Base-by-base conservation (phyloP, 2,113 vertebrate genomes). In the Colistium nudipinnis region DNA sequence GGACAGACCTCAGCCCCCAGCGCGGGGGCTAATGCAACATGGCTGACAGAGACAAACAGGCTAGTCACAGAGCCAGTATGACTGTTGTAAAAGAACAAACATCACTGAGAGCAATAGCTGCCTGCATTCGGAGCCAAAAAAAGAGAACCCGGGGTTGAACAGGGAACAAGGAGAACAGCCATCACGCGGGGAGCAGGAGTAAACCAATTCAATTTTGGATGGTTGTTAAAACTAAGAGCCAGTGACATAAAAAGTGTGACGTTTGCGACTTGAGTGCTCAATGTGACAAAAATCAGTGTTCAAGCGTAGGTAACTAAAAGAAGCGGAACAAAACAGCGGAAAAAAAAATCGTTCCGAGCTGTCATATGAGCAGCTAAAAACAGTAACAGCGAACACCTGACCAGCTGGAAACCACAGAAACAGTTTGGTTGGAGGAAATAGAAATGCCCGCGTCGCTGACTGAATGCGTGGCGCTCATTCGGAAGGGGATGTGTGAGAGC, bases 401-500 rank as follows among this genome's bases (percentile, higher is more conserved):
- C 70, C 62, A 65, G 55, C 53, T 49, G 31, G 17, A 63, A 30
- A 52, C 33, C 14, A 51, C 28, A 49, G 28, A 57, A 65, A 55
- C 25, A 68, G 9, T 60, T 66, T 3, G 9, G 71, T 49, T 14
- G 11, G 19, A 56, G 27, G 51, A 71, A 48, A 78, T 47, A 54
- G 24, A 82, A 82, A 72, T 2, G 30, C 38, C 44, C 52, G 48
- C 78, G 72, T 63, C 81, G 84, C 84, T 88, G 84, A 88, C 69
- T 87, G 83, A 83, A 84, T 84, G 60, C 53, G 64, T 78, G 81
- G 82, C 78, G 80, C 85, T 83, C 78, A 78, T 87, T 81, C 77
- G n/a, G 75, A 78, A 81, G 74, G 61, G 72, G 61, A 83, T 53
- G 62, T 78, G 76, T 85, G 62, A 73, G 70, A 59, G 76, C 70